A percentile compares a stretch with the other conserved stretches of the same genome.
phyloP scores from a whole-genome alignment of 2,113 vertebrate species.

The Arothron firmamentum region DNA sequence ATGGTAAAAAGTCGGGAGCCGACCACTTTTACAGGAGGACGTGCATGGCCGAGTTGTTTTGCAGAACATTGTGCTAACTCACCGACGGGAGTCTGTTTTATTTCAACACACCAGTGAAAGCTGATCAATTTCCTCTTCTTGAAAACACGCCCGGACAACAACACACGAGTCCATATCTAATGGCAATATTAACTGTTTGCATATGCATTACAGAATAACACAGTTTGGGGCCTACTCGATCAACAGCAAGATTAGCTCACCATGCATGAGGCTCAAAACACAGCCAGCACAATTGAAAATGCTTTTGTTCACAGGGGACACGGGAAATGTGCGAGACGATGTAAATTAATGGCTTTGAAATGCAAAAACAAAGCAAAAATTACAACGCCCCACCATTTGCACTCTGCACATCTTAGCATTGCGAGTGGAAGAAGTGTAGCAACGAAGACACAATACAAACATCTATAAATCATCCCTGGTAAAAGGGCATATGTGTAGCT shows the following conservation, averaged over 20 bases:
- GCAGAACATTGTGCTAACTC: conserved; percentile 17
- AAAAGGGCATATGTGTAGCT: background rate
- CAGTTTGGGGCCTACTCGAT: conserved; percentile 27
- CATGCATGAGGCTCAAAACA: conserved; percentile 1
- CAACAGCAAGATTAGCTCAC: conserved; percentile 10
- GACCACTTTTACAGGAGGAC: too few species aligned
- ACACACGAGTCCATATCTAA: background rate
- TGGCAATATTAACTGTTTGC: background rate
- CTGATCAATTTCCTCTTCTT: background rate
- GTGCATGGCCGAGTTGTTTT: background rate
- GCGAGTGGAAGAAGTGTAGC: too few species aligned
- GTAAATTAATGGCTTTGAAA: background rate
- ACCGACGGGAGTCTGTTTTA: conserved; percentile 39
- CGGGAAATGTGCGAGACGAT: background rate
- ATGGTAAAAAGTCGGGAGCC: background rate
- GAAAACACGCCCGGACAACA: conserved; percentile 27
- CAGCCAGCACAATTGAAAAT: conserved; percentile 1
- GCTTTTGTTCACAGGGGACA: background rate
- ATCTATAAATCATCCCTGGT: background rate
- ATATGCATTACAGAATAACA: conserved; percentile 11
- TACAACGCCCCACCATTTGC: too few species aligned
- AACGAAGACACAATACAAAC: too few species aligned
- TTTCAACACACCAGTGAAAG: conserved; percentile 14
- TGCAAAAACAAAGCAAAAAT: too few species aligned
- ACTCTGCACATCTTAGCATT: too few species aligned